Conservation (phyloP, 2,113 vertebrate species). For the Propithecus coquereli region DNA sequence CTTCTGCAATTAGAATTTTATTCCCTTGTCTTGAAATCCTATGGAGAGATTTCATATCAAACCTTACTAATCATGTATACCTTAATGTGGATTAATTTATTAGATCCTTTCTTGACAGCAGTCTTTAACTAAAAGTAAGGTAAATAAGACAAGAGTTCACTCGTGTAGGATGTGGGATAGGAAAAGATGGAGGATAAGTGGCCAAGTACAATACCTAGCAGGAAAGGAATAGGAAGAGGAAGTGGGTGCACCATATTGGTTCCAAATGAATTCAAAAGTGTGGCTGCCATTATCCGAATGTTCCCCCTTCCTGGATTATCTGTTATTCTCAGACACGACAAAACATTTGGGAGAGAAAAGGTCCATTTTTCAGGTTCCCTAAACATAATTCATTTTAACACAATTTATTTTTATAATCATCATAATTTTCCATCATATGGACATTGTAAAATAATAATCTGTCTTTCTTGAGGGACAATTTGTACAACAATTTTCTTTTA, state of each 20-base stretch:
- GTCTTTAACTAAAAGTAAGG: background rate
- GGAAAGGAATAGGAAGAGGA: background rate
- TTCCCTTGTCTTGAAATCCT: background rate
- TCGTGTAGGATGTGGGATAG: background rate
- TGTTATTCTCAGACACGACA: background rate
- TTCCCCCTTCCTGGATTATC: background rate
- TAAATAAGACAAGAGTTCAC: background rate
- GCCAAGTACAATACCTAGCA: background rate
- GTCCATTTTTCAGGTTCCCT: background rate
- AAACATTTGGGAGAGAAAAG: background rate
- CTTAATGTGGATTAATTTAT: background rate
- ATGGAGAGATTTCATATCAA: background rate
- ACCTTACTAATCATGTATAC: background rate
- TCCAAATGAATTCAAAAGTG: background rate
- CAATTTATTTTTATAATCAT: background rate
- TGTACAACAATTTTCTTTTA: background rate
- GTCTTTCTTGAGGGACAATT: background rate
- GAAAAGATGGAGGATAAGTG: background rate
- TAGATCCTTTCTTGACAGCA: background rate
- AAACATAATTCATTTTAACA: constrained; percentile 13
- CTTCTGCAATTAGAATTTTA: background rate
- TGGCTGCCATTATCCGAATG: background rate
- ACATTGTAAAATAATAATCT: background rate
- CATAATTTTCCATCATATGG: background rate
- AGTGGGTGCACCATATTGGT: background rate